Percentiles rank a stretch among this genome's conserved stretches.
phyloP scores from a whole-genome alignment of 2,797 vertebrate genomes.

The Synanceia verrucosa region DNA sequence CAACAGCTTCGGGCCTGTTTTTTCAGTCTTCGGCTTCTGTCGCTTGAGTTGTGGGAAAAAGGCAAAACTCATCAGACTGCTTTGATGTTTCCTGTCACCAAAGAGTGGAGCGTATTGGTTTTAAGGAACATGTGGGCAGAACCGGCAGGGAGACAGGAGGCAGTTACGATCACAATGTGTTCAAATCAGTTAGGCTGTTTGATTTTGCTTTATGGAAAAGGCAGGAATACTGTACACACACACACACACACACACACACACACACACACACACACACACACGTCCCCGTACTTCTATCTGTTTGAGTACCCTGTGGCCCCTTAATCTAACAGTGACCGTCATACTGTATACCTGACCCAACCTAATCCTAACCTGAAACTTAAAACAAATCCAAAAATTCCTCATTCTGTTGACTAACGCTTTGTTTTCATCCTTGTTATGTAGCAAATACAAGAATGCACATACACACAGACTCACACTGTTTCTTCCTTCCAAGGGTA shows the following conservation, averaged over 20 bases:
- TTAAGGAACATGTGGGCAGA: slow-evolving; percentile 17
- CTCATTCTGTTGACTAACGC: background rate
- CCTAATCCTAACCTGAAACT: background rate
- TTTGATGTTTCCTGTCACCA: slow-evolving; percentile 44
- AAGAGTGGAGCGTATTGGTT: slow-evolving; percentile 3
- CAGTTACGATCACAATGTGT: slow-evolving; percentile 14
- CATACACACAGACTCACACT: background rate
- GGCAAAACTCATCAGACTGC: slow-evolving; percentile 15
- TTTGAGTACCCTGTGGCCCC: background rate
- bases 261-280: slow-evolving; percentile 1
- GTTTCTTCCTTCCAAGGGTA: slow-evolving; percentile 13
- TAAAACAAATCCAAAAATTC: too few relatives aligned
- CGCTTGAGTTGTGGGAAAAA: slow-evolving; percentile 22
- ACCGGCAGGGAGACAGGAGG: background rate
- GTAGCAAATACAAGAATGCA: background rate
- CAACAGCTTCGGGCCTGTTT: slow-evolving; percentile 56
- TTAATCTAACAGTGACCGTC: too few relatives aligned
- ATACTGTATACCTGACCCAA: background rate
- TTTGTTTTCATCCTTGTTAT: background rate
- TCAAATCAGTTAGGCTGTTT: slow-evolving; percentile 15
- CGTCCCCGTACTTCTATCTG: background rate
- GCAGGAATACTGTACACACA: background rate
- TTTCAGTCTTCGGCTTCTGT: slow-evolving; percentile 26
- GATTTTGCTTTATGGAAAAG: background rate
- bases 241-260: too few relatives aligned